A percentile compares a stretch with the other conserved stretches of the same genome.
These are phyloP conservation scores for Aradus depressus DNA, from an alignment of 2,888 invertebrate genomes.

Conservation along the genomic window DNA sequence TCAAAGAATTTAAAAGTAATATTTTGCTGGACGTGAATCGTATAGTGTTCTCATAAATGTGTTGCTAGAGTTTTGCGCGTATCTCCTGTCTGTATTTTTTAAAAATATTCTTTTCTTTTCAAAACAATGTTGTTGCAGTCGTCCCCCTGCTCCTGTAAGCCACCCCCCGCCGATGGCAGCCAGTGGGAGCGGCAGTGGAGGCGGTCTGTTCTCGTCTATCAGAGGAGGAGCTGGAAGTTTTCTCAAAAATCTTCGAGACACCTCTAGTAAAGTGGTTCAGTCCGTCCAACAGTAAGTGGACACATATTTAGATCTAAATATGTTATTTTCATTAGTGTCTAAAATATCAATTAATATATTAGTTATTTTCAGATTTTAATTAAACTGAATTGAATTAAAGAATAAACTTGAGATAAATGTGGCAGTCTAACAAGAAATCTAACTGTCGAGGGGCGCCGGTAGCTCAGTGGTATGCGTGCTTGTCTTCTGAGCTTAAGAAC, in stretches of 20 bases:
- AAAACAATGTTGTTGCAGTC: slow-evolving; percentile 7
- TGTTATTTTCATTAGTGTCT: background rate
- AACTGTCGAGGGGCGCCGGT: too few relatives aligned
- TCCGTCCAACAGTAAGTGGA: slow-evolving; percentile 75
- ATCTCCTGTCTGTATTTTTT: background rate
- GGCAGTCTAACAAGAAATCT: too few relatives aligned
- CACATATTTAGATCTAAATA: background rate
- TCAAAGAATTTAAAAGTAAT: too few relatives aligned
- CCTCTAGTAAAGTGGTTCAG: slow-evolving; percentile 92
- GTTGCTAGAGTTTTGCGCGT: background rate
- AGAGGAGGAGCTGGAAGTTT: slow-evolving; percentile 88
- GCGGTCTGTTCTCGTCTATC: slow-evolving; percentile 71
- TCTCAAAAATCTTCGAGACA: slow-evolving; percentile 88
- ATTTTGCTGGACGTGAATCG: too few relatives aligned
- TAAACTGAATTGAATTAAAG: too few relatives aligned
- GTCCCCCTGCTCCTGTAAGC: slow-evolving; percentile 34
- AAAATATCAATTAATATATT: too few relatives aligned
- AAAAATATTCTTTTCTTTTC: background rate
- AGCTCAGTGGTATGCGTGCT: too few relatives aligned
- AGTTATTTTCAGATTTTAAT: too few relatives aligned
- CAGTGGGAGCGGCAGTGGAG: slow-evolving; percentile 29
- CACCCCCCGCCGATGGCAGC: slow-evolving; percentile 27
- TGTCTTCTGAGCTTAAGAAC: too few relatives aligned
- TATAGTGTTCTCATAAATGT: too few relatives aligned
- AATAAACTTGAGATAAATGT: too few relatives aligned